phyloP scores from a whole-genome alignment of 2,888 invertebrate species.

The Hyposoter dolosus region DNA sequence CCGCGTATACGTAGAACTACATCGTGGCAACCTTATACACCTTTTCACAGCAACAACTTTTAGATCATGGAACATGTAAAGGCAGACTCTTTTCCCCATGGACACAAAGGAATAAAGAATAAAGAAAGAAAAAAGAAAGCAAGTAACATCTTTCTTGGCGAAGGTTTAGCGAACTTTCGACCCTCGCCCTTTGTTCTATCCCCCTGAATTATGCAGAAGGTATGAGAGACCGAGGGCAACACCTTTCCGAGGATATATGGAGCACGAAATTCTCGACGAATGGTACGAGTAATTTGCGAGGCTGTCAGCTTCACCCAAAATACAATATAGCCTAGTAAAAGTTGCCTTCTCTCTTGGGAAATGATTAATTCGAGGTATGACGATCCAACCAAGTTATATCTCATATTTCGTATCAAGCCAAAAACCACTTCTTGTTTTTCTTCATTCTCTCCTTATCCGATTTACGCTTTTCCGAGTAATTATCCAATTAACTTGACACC shows the following conservation, averaged over 20 bases:
- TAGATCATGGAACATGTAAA: not conserved
- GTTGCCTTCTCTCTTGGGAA: constrained; percentile 13
- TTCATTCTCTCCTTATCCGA: not conserved
- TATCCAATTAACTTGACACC: not conserved
- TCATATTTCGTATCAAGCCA: not conserved
- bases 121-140: constrained; percentile 2
- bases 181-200: constrained; percentile 24
- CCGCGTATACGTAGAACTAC: not conserved
- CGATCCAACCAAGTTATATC: constrained; percentile 10
- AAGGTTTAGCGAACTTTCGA: constrained; percentile 38
- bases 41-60: constrained; percentile 19
- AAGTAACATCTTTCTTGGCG: constrained; percentile 23
- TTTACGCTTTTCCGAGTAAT: not conserved
- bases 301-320: constrained; percentile 33
- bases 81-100: constrained; percentile 32
- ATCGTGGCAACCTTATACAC: not conserved
- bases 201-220: constrained; percentile 54
- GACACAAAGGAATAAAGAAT: not conserved
- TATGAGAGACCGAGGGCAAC: constrained; percentile 34
- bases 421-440: not conserved
- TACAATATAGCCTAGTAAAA: constrained; percentile 19
- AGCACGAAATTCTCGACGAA: constrained; percentile 32
- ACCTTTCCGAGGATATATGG: constrained; percentile 35
- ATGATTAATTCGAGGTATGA: constrained; percentile 41
- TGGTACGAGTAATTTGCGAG: constrained; percentile 42